A percentile compares a stretch with the other conserved stretches of the same genome.
phyloP scores from a whole-genome alignment of 2,888 invertebrate species.

The Mythimna loreyi region DNA sequence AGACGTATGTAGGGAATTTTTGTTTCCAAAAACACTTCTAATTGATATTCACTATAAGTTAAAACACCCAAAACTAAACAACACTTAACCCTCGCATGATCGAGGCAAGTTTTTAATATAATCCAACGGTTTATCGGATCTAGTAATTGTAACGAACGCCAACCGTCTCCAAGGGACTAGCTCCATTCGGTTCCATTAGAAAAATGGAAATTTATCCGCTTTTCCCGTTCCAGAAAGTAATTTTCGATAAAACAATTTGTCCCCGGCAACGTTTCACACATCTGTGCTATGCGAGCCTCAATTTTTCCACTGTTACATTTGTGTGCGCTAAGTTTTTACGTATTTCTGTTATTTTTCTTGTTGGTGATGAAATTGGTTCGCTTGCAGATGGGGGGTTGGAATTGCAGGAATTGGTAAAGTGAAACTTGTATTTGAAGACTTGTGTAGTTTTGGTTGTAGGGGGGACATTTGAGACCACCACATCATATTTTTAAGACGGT shows the following conservation, averaged over 20 bases:
- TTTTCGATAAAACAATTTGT: conserved; percentile 91
- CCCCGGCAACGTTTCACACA: conserved; percentile 84
- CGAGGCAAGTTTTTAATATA: conserved; percentile 53
- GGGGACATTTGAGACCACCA: too few species aligned
- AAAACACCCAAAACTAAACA: not conserved
- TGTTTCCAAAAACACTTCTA: not conserved
- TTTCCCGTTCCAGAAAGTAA: conserved; percentile 82
- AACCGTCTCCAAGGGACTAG: conserved; percentile 62
- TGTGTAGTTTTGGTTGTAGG: not conserved
- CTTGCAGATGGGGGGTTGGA: conserved; percentile 21
- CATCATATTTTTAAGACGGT: not conserved
- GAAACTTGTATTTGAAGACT: conserved; percentile 6
- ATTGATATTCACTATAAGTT: not conserved
- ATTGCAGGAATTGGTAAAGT: conserved; percentile 17
- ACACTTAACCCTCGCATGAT: conserved; percentile 28
- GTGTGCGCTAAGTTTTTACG: conserved; percentile 61
- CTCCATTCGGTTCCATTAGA: conserved; percentile 82
- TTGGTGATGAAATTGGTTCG: conserved; percentile 50
- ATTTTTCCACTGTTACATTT: conserved; percentile 69
- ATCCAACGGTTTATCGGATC: conserved; percentile 60
- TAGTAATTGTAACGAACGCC: conserved; percentile 70
- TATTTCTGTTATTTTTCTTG: conserved; percentile 59
- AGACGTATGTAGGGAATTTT: too few species aligned
- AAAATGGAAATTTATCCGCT: conserved; percentile 85
- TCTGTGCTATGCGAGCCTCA: conserved; percentile 81